phyloP scores from a whole-genome alignment of 2,797 vertebrate species.

The Thaleichthys pacificus region DNA sequence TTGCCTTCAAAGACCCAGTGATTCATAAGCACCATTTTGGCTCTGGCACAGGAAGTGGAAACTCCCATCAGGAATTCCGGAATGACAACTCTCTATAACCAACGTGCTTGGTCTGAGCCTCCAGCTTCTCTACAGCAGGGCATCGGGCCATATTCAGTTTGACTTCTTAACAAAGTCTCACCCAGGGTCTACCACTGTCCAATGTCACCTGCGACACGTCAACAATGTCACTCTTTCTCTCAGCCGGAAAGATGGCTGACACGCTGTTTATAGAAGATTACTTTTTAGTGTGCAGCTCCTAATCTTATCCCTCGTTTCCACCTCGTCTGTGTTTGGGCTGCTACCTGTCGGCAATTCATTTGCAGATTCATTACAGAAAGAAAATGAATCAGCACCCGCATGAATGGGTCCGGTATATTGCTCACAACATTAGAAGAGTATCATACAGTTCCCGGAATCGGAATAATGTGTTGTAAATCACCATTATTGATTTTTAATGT shows the following conservation, averaged over 20 bases:
- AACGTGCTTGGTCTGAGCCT: conserved; percentile 45
- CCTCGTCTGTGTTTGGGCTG: conserved; percentile 1
- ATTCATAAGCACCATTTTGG: conserved; percentile 69
- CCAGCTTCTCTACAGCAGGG: conserved; percentile 10
- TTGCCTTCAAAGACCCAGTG: conserved; percentile 48
- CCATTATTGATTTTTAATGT: conserved; percentile 58
- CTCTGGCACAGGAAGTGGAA: conserved; percentile 60
- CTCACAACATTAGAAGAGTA: conserved; percentile 49
- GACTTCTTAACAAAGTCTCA: conserved; percentile 25
- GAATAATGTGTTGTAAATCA: conserved; percentile 21
- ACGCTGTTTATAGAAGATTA: conserved; percentile 14
- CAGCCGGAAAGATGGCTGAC: conserved; percentile 36
- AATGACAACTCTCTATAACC: conserved; percentile 58
- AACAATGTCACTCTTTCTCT: not conserved
- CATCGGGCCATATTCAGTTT: conserved; percentile 43
- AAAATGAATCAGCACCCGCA: conserved; percentile 75
- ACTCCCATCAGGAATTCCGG: conserved; percentile 55
- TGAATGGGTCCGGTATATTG: conserved; percentile 56
- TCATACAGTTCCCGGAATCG: conserved; percentile 27
- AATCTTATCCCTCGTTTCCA: conserved; percentile 38
- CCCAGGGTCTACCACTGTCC: conserved; percentile 38
- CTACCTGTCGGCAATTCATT: no score
- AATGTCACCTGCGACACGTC: not conserved
- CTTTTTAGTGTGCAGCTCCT: no score
- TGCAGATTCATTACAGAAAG: conserved; percentile 66